Conservation (phyloP, 1,140 invertebrate genomes). For the Drosophila mauritiana region DNA sequence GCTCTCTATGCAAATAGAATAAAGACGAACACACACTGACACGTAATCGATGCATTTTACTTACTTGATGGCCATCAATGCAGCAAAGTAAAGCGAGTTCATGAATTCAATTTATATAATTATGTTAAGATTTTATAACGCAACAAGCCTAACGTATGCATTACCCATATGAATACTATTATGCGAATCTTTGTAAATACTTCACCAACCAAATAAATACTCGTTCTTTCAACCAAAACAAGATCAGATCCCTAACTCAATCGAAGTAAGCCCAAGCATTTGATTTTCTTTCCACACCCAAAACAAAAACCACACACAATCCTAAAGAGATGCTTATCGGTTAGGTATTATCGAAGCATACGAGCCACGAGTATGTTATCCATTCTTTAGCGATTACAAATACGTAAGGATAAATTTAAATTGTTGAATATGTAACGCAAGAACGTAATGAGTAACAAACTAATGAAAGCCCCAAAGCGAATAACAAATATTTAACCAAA, state of each 20-base stretch:
- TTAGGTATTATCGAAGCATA: constrained; percentile 33
- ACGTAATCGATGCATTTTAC: constrained; percentile 80
- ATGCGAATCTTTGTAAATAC: constrained; percentile 72
- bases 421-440: constrained; percentile 78
- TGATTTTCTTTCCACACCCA: constrained; percentile 11
- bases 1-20: constrained; percentile 58
- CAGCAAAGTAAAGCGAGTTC: constrained; percentile 50
- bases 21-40: constrained; percentile 47
- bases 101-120: constrained; percentile 76
- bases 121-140: constrained; percentile 84
- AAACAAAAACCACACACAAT: constrained; percentile 15
- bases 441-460: constrained; percentile 41
- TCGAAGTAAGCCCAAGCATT: constrained; percentile 12
- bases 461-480: constrained; percentile 26
- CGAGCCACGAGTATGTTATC: constrained; percentile 59
- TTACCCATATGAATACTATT: constrained; percentile 54
- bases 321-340: constrained; percentile 30
- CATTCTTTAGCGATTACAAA: constrained; percentile 72
- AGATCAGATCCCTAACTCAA: constrained; percentile 33
- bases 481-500: constrained; percentile 46
- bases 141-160: constrained; percentile 57
- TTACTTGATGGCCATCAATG: constrained; percentile 43
- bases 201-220: constrained; percentile 70
- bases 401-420: constrained; percentile 75
- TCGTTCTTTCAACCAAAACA: constrained; percentile 69